Base-by-base conservation (phyloP, 92 coral and sea anemone genomes). In the Pocillopora grandis region DNA sequence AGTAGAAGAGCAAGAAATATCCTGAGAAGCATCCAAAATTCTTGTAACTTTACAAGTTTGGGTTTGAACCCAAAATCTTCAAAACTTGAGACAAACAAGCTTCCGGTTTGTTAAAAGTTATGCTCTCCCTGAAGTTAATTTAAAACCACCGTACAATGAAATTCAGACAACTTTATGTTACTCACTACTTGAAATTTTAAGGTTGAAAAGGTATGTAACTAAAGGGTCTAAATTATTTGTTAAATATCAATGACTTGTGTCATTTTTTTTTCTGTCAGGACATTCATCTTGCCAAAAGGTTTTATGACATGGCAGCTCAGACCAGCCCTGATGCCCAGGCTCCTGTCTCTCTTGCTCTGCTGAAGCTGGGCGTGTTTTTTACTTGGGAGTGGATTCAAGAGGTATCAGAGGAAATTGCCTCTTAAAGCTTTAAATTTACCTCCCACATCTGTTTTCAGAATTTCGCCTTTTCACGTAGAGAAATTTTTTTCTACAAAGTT, bases 251-350 rank as follows among this genome's bases (percentile, higher is more conserved):
- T 12, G 0, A 18, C 68, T 58, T 5, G 56, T 75, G 16, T 23
- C 23, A 23, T 23, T 49, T 80, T 15, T 86, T 17, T 56, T 49
- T n/a, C 37, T 58, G 16, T 79, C 88, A 94, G 95, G 99, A 96
- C 76, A 92, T 94, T 64, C 99, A 96, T 80, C 90, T 96, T 64
- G 99, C 99, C 12, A 96, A 96, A 69, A 87, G 99, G 48, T 96
- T 94, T 80, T 96, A 96, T 59, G 99, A 96, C 81, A 96, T 96
- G 99, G 99, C 99, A 15, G 99, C 99, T 3, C 98, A 96, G 75
- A 92, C 98, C 13, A 96, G 87, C 80, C 90, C 98, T 76, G 98
- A 96, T 92, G 99, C 99, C 71, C 98, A 94, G 88, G 97, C 87
- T 4, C 99, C 99, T 19, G 99, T 96, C 42, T 88, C 98, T 1